Conservation (phyloP, 2,888 invertebrate genomes). For the Oscheius onirici region DNA sequence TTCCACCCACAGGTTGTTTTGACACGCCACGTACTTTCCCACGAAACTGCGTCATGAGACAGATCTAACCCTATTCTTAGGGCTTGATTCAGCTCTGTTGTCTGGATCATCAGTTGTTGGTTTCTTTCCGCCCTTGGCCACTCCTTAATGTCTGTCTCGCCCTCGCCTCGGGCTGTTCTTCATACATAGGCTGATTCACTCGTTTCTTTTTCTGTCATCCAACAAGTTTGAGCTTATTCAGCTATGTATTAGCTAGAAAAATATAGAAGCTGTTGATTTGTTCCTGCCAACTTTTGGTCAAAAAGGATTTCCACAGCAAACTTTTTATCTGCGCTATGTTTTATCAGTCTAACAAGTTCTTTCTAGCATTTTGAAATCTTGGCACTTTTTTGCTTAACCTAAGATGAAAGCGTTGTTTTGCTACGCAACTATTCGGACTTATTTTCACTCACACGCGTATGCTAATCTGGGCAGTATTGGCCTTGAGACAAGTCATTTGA, state of each 20-base stretch:
- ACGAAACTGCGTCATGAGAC: background rate
- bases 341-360: too few species aligned
- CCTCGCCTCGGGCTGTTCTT: slow-evolving; percentile 10
- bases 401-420: background rate
- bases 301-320: too few species aligned
- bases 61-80: background rate
- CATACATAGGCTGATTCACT: slow-evolving; percentile 20
- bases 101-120: background rate
- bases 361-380: too few species aligned
- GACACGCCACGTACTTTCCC: too few species aligned
- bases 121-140: slow-evolving; percentile 8
- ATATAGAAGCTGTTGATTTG: too few species aligned
- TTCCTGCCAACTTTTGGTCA: too few species aligned
- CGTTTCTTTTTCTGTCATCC: too few species aligned
- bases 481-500: background rate
- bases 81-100: slow-evolving; percentile 15
- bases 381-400: too few species aligned
- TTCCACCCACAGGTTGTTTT: too few species aligned
- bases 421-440: background rate
- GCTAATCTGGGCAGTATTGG: background rate
- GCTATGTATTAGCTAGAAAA: too few species aligned
- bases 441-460: background rate
- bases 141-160: slow-evolving; percentile 14
- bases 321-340: too few species aligned
- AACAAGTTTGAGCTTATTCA: too few species aligned